Conservation (phyloP, 2,113 vertebrate species). For the Esox niger region DNA sequence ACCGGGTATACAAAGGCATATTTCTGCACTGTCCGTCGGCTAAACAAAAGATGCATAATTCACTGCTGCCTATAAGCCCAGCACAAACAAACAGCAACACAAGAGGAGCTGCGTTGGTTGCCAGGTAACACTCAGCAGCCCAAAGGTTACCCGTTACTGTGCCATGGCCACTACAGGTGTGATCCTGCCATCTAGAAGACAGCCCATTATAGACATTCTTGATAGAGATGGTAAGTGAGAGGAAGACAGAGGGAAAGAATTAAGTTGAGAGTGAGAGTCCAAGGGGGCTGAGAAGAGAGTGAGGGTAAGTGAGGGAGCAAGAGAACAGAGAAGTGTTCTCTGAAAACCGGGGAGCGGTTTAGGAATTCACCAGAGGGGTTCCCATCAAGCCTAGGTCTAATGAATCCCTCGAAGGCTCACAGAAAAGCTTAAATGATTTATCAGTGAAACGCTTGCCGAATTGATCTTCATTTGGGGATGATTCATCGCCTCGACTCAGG, state of each 20-base stretch:
- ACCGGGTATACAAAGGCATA: not conserved
- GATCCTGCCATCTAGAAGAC: not conserved
- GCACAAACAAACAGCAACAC: not conserved
- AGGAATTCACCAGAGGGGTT: not conserved
- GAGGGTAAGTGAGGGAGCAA: not conserved
- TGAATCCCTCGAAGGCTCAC: not conserved
- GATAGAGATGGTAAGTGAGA: not conserved
- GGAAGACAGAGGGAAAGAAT: not conserved
- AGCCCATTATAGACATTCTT: not conserved
- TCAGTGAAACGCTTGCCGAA: slow-evolving; percentile 10
- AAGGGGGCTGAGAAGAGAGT: too few species aligned
- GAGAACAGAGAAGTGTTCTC: not conserved
- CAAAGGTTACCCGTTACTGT: not conserved
- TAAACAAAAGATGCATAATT: not conserved
- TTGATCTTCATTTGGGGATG: slow-evolving; percentile 11
- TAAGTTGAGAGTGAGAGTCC: too few species aligned
- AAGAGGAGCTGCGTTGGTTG: not conserved
- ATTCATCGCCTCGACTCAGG: slow-evolving; percentile 4
- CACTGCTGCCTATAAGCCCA: not conserved
- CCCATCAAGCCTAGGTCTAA: not conserved
- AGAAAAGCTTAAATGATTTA: slow-evolving; percentile 20
- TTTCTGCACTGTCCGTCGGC: not conserved
- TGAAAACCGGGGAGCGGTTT: not conserved
- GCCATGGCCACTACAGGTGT: not conserved
- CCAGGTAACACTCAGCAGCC: not conserved